A percentile compares a stretch with the other conserved stretches of the same genome.
Evolutionary conservation across 2,888 invertebrate genomes (phyloP).

Genomic region (Conomelus anceps): DNA sequence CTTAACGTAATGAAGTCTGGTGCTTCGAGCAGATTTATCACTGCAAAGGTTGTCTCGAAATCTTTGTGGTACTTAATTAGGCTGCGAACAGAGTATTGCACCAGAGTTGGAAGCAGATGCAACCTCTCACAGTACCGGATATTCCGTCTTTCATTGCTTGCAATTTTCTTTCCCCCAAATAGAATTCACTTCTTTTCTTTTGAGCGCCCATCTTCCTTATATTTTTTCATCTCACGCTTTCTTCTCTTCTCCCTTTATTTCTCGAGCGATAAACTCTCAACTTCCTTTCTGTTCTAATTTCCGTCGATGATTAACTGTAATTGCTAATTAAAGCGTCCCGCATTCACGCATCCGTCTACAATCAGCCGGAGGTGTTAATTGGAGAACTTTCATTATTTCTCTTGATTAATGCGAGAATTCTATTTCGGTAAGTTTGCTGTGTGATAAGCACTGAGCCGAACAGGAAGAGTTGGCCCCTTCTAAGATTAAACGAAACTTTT

Average conservation of each 20-base stretch:
- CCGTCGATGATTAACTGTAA: slow-evolving; percentile 4
- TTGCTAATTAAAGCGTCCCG: slow-evolving; percentile 4
- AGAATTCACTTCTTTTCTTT: neutral
- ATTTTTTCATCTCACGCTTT: neutral
- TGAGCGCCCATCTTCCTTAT: neutral
- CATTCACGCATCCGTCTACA: neutral
- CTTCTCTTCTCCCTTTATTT: too few relatives aligned
- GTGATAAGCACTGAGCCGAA: neutral
- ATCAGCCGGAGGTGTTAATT: neutral
- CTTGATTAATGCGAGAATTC: neutral
- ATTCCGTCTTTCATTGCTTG: too few relatives aligned
- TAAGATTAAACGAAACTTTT: neutral
- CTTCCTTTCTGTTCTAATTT: slow-evolving; percentile 9
- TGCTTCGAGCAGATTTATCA: neutral
- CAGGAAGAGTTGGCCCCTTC: neutral
- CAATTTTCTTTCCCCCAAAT: neutral
- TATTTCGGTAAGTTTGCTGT: neutral
- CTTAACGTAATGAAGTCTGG: neutral
- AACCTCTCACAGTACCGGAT: neutral
- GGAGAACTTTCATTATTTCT: neutral
- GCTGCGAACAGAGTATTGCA: neutral
- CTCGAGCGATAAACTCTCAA: neutral
- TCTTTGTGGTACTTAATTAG: neutral
- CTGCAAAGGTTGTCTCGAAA: neutral
- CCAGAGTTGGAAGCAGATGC: neutral